Conservation (phyloP, 2,888 invertebrate species). For the Tenthredo notha region DNA sequence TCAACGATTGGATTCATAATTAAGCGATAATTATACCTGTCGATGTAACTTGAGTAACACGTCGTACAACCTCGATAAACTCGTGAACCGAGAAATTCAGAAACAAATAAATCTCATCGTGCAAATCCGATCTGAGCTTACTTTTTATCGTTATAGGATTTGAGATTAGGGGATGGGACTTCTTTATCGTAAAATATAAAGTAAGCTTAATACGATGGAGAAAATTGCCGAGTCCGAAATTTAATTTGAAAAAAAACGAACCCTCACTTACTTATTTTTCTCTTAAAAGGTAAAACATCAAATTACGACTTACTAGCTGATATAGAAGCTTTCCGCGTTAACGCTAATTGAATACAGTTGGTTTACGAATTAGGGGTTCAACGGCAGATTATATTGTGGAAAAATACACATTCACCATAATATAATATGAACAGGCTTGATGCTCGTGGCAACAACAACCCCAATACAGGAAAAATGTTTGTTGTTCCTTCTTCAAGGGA, state of each 20-base stretch:
- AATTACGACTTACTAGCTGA: background rate
- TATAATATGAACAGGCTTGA: background rate
- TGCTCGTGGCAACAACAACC: slow-evolving; percentile 16
- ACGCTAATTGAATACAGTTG: background rate
- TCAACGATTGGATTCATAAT: background rate
- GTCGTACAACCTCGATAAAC: background rate
- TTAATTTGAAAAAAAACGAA: background rate
- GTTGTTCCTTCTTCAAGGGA: slow-evolving; percentile 3
- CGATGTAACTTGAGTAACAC: background rate
- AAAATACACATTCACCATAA: background rate
- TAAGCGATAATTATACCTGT: background rate
- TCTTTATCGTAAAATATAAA: background rate
- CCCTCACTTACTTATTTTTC: background rate
- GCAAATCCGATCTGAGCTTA: background rate
- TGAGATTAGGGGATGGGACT: background rate
- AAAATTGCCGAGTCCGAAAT: background rate
- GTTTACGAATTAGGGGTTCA: background rate
- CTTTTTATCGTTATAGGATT: background rate
- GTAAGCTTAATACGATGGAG: background rate
- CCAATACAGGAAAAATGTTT: background rate
- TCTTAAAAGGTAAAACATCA: background rate
- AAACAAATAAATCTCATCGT: background rate
- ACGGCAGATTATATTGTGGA: background rate
- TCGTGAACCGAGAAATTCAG: background rate
- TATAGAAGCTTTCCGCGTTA: background rate